phyloP scores from a whole-genome alignment of 2,888 invertebrate species.

The Caradrina clavipalpis region DNA sequence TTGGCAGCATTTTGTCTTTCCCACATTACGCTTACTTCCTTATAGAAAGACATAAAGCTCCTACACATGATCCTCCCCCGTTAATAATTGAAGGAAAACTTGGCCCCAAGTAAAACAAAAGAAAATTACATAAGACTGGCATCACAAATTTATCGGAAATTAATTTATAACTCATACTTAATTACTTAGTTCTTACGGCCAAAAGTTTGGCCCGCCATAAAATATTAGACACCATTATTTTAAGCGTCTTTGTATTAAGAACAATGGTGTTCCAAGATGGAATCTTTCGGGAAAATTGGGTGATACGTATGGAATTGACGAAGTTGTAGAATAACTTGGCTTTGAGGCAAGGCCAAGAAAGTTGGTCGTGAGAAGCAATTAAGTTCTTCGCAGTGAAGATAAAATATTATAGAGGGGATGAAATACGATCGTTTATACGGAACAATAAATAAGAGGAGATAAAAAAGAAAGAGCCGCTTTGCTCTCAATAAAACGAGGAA shows the following conservation, averaged over 20 bases:
- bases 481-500: constrained; percentile 41
- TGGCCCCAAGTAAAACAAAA: constrained; percentile 39
- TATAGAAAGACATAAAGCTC: not conserved
- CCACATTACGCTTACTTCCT: too few species aligned
- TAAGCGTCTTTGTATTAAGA: constrained; percentile 59
- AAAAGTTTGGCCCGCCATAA: constrained; percentile 55
- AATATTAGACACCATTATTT: constrained; percentile 65
- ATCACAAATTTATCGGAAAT: constrained; percentile 60
- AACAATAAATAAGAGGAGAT: constrained; percentile 56
- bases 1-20: too few species aligned
- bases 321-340: constrained; percentile 59
- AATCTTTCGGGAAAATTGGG: constrained; percentile 60
- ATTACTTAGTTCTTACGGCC: constrained; percentile 46
- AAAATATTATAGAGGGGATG: constrained; percentile 52
- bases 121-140: constrained; percentile 29
- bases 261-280: constrained; percentile 59
- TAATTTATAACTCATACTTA: constrained; percentile 60
- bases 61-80: not conserved
- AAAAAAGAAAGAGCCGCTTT: constrained; percentile 44
- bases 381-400: constrained; percentile 50
- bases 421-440: constrained; percentile 47
- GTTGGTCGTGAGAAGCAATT: constrained; percentile 63
- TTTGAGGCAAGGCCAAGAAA: constrained; percentile 63
- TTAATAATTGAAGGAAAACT: constrained; percentile 25
- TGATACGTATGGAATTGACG: constrained; percentile 62